These are phyloP conservation scores for Acropora tenuis DNA, from an alignment of 64 coral and sea anemone genomes.

Conservation along the genomic window DNA sequence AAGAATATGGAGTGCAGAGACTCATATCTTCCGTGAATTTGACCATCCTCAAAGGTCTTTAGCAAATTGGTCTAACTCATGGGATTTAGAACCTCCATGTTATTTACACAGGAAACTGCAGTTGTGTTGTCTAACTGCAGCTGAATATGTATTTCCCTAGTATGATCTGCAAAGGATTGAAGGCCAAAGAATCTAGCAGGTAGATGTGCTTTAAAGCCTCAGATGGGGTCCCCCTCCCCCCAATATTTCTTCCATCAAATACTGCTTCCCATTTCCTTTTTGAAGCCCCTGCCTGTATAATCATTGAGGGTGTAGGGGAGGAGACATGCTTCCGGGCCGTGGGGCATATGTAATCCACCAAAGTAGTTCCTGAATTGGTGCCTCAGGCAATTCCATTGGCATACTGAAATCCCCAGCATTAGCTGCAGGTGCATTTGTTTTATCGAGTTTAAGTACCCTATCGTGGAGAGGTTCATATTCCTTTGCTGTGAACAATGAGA, in stretches of 20 bases:
- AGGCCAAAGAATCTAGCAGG: slow-evolving; percentile 47
- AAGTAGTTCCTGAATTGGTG: slow-evolving; percentile 9
- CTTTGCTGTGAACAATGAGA: slow-evolving; percentile 40
- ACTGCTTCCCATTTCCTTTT: slow-evolving; percentile 67
- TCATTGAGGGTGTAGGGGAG: slow-evolving; percentile 8
- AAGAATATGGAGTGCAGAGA: slow-evolving; percentile 44
- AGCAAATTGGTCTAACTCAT: slow-evolving; percentile 35
- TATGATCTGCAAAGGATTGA: slow-evolving; percentile 45
- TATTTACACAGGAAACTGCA: slow-evolving; percentile 68
- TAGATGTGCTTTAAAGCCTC: slow-evolving; percentile 52
- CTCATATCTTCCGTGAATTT: slow-evolving; percentile 52
- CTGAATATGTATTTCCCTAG: slow-evolving; percentile 40
- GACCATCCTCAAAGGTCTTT: slow-evolving; percentile 65
- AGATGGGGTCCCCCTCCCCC: slow-evolving; percentile 39
- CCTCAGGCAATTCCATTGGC: slow-evolving; percentile 18
- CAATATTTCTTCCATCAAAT: slow-evolving; percentile 7
- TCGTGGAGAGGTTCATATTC: slow-evolving; percentile 53
- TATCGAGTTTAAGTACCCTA: slow-evolving; percentile 37
- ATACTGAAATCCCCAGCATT: slow-evolving; percentile 18
- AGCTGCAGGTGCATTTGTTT: slow-evolving; percentile 28
- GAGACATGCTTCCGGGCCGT: not conserved
- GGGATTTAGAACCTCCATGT: slow-evolving; percentile 74
- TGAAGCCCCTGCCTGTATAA: slow-evolving; percentile 64
- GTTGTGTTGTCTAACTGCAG: slow-evolving; percentile 69
- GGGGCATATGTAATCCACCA: slow-evolving; percentile 50